Evolutionary conservation across 2,113 vertebrate genomes (phyloP), one percentile per base, ranked within the genome.

Genomic region (Takifugu bimaculatus): DNA sequence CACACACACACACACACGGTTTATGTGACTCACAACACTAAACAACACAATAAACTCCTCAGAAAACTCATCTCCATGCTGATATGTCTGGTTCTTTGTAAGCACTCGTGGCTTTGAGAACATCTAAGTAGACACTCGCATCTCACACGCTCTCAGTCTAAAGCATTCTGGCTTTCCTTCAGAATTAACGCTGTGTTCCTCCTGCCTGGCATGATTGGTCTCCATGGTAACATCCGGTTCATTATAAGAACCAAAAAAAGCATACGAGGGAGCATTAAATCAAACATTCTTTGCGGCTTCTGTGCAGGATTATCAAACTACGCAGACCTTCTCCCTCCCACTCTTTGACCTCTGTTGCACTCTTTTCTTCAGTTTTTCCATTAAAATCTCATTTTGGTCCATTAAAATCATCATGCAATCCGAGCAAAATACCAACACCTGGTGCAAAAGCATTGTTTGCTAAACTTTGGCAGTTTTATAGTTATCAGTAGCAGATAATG

Each of bases 151-250:
- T 63, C 55, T 20, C 20, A 20, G 20, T 20, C 20, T 20, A 20
- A 20, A 20, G 20, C 45, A 49, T 50, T 43, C 58, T 4, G 13
- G 52, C 50, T 78, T 73, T 60, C 15, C 54, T 73, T 64, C 48
- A 70, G 74, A 69, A 72, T 74, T 56, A 77, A 83, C 49, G 47
- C 53, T 57, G n/a, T 25, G 25, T 68, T 75, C 54, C 35, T 80
- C 35, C 61, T 72, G 53, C 32, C 75, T 51, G 60, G 71, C 39
- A 72, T 79, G 75, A 67, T 50, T 65, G 70, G 85, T 85, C 78
- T 83, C 86, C 82, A 89, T 90, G 80, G 84, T 76, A 88, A 90
- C 85, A 63, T 77, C 60, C 70, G 65, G 60, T 67, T 64, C 63
- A 70, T 85, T 75, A 81, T 72, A 74, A 80, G 68, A 79, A 62